Base-by-base conservation (phyloP, 2,797 vertebrate species). In the Mastacembelus armatus region DNA sequence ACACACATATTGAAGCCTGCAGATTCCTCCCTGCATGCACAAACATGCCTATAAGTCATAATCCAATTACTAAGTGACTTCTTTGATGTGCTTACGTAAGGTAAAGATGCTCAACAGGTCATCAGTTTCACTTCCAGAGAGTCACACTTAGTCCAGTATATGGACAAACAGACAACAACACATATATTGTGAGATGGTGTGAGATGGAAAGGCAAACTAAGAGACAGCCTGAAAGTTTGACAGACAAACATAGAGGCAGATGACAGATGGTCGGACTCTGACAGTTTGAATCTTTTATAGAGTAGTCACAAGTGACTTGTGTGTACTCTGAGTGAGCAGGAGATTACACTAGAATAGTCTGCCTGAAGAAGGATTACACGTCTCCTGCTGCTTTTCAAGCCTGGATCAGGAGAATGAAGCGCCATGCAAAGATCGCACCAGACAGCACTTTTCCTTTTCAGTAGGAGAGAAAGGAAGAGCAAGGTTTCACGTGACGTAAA, bases 311-410 rank as follows among this genome's bases (percentile, higher is more conserved):
- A 85, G 74, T 84, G 78, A 86, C 83, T 80, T 58, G 66, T 89
- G 84, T 88, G 73, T 82, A 77, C 68, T 83, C 62, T 71, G 73
- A 88, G 74, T 32, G 67, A 88, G 74, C 66, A 48, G 55, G 57
- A 80, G 88, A 88, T 90, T 87, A 91, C 64, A 76, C 72, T 55
- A 77, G 87, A 85, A 81, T 74, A 87, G 81, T 79, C 68, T 11
- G 79, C 74, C 74, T 79, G 61, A 83, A 82, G 80, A 65, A 75
- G 85, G 84, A 86, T 92, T 90, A 88, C 71, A 85, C 69, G 60
- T 75, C 76, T 72, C 89, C 90, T 90, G 88, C 86, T 87, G 82
- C 48, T 78, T 79, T 74, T 82, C 66, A 67, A 83, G 74, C 69
- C 55, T 81, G 77, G 86, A 88, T 85, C 73, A 85, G 76, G 56